Base-by-base conservation (phyloP, 2,888 invertebrate genomes). In the Drymonia ruficornis region DNA sequence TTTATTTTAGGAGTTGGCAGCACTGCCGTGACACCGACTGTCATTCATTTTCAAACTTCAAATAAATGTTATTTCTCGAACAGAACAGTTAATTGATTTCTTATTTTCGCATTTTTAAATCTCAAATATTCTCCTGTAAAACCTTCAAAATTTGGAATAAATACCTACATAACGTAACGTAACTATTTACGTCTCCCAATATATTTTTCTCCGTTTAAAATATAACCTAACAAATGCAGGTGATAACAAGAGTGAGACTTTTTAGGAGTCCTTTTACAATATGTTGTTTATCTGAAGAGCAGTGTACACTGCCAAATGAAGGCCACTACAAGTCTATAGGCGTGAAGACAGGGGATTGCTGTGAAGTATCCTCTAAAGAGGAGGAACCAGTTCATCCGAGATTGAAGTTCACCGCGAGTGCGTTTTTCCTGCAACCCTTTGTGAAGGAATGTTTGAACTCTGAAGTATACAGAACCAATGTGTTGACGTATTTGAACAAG, bases 381-480 rank as follows among this genome's bases (percentile, higher is more conserved):
- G 59, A 70, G 55, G 64, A 57, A 45, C 57, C 65, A 34, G 58
- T 52, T 15, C 65, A 68, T 49, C 73, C 65, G 54, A 78, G 77
- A 19, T 55, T 87, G 9, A 82, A 72, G 54, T 59, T 79, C 16
- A 80, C 69, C 23, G 70, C 82, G 2, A 80, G 67, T 52, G 87
- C 89, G 13, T 66, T 84, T 19, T 90, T 90, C 63, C 68, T 91
- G 12, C 81, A 85, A 48, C 83, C 87, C 0, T 90, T 92, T 59
- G 63, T 90, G 0, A 86, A 67, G 55, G 87, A 83, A 56, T 89
- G 89, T 63, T 55, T 83, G 23, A 79, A 78, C 53, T 90, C 89
- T 2, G 69, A 78, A 56, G 70, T 76, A 0, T 92, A 85, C 61
- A 83, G 90, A 66, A 61, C 44, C 23, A 87, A 84, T 63, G 82